Conservation (phyloP, 30 jellyfish, hydroid and myxozoan species). For the Cassiopea xamachana region DNA sequence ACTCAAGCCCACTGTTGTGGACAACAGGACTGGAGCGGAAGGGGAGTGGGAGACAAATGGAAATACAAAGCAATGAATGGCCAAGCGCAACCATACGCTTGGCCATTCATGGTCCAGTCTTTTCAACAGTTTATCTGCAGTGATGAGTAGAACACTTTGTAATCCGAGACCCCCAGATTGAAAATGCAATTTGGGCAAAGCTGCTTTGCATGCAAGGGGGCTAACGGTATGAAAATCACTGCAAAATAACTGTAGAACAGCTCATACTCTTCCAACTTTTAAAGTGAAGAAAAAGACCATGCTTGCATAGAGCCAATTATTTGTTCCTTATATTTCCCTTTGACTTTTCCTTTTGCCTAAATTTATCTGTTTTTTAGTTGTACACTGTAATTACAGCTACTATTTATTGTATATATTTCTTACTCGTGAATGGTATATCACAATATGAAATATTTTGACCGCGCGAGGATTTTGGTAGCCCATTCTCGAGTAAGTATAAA, state of each 20-base stretch:
- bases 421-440: too few relatives aligned
- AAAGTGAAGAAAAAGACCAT: background rate
- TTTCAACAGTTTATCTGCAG: background rate
- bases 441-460: too few relatives aligned
- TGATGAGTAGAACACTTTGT: background rate
- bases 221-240: background rate
- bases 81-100: background rate
- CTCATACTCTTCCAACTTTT: slow-evolving; percentile 3
- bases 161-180: background rate
- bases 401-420: too few relatives aligned
- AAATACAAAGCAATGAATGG: background rate
- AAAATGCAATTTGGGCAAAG: background rate
- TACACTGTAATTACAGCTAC: too few relatives aligned
- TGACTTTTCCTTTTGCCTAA: background rate
- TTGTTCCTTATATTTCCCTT: background rate
- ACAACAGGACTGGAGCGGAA: too few relatives aligned
- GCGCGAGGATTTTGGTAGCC: too few relatives aligned
- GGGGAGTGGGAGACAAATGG: background rate
- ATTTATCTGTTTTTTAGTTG: background rate
- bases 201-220: background rate
- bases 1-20: too few relatives aligned
- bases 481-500: too few relatives aligned
- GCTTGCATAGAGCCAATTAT: background rate
- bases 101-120: background rate
- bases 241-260: slow-evolving; percentile 2